Percentiles rank a stretch among this genome's conserved stretches.
These are phyloP conservation scores for Cosmorhoe ocellata DNA, from an alignment of 2,888 invertebrate species.

Conservation along the genomic window DNA sequence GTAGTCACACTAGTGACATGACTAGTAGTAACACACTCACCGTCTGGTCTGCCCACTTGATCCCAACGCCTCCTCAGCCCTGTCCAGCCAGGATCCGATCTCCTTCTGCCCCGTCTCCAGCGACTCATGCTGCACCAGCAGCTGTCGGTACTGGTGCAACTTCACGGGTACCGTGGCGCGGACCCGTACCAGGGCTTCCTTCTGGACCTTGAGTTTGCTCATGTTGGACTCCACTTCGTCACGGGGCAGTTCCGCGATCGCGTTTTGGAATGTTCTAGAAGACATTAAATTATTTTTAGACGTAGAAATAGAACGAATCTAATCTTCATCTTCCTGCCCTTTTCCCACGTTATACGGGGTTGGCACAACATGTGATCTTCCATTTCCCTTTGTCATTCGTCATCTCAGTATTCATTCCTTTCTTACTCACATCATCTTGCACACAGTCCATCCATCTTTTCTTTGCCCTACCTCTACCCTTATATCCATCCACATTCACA, in stretches of 20 bases:
- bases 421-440: too few species aligned
- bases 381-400: too few species aligned
- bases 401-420: too few species aligned
- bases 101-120: slow-evolving; percentile 93
- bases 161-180: slow-evolving; percentile 92
- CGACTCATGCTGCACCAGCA: slow-evolving; percentile 94
- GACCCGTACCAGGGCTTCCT: slow-evolving; percentile 92
- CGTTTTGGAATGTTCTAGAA: slow-evolving; percentile 90
- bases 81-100: slow-evolving; percentile 92
- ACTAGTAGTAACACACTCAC: slow-evolving; percentile 38
- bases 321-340: too few species aligned
- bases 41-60: slow-evolving; percentile 61
- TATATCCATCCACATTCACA: too few species aligned
- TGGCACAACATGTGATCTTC: too few species aligned
- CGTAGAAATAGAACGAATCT: too few species aligned
- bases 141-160: slow-evolving; percentile 90
- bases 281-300: too few species aligned
- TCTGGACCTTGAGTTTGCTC: slow-evolving; percentile 92
- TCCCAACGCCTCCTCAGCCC: slow-evolving; percentile 89
- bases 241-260: slow-evolving; percentile 94
- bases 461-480: too few species aligned
- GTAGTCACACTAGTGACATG: too few species aligned
- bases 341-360: too few species aligned
- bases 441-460: too few species aligned
- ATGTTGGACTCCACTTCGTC: slow-evolving; percentile 96